These are phyloP conservation scores for Anodontia alba DNA, from an alignment of 2,888 invertebrate genomes.

Conservation along the genomic window DNA sequence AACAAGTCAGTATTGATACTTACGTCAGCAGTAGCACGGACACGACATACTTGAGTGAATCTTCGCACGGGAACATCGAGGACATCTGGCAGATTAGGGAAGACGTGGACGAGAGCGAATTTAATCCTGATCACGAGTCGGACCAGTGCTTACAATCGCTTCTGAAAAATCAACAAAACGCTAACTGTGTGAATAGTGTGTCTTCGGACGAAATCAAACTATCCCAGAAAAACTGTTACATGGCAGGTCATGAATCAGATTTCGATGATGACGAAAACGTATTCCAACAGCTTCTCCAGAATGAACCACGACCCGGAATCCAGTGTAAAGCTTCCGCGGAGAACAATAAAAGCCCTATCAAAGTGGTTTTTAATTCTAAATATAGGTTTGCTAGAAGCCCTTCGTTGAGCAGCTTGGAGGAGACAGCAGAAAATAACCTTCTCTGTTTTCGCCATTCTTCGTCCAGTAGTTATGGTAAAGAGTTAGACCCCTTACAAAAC, in stretches of 20 bases:
- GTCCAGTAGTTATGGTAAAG: constrained; percentile 24
- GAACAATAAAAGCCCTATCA: constrained; percentile 9
- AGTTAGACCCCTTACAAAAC: constrained; percentile 5
- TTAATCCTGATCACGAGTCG: background rate
- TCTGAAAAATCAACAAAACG: constrained; percentile 1
- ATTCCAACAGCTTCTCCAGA: constrained; percentile 37
- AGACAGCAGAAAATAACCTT: constrained; percentile 30
- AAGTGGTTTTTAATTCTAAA: constrained; percentile 13
- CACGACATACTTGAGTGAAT: constrained; percentile 47
- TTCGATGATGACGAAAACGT: constrained; percentile 36
- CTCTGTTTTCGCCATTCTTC: constrained; percentile 8
- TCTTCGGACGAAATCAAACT: constrained; percentile 24
- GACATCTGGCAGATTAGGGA: constrained; percentile 55
- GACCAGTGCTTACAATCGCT: background rate
- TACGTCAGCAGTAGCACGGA: constrained; percentile 55
- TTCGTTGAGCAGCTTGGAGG: constrained; percentile 62
- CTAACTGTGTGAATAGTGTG: constrained; percentile 17
- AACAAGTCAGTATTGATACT: constrained; percentile 43
- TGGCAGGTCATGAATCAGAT: constrained; percentile 12
- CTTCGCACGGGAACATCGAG: constrained; percentile 28
- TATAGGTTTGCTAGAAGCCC: constrained; percentile 41
- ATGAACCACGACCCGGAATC: constrained; percentile 23
- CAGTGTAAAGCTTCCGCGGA: constrained; percentile 12
- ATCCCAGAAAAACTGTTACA: constrained; percentile 31
- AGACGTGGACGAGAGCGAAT: constrained; percentile 30